Base-by-base conservation (phyloP, 2,888 invertebrate genomes). In the Osedax frankpressi region DNA sequence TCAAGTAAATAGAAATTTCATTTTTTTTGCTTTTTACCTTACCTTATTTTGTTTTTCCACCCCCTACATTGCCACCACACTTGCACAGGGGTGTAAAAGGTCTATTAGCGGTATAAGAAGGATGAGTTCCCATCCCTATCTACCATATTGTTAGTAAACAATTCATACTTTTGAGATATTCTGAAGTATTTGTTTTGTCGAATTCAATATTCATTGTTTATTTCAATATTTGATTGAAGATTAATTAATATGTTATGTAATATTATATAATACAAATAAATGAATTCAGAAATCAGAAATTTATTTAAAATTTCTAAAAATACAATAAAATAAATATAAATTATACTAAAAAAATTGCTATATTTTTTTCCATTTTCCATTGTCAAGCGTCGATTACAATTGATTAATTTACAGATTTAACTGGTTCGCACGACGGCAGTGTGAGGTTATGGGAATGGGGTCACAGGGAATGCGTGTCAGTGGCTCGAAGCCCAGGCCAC, bases 401-500 rank as follows among this genome's bases (percentile, higher is more conserved):
- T n/a, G n/a, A n/a, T n/a, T n/a, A n/a, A n/a, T n/a, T n/a, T n/a
- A 1, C 76, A 84, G 97, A 95, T 86, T 92, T 94, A 67, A 93
- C 96, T 70, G 98, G 98, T 28, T 86, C 86, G 73, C 82, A 86
- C 62, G 87, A 88, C 79, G 87, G 87, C 28, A 86, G 80, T 76
- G 85, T 84, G 3, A 84, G 95, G 92, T 91, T 97, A 81, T 98
- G 95, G 92, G 97, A 98, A 86, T 98, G 97, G 96, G 94, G 93
- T 3, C 95, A 95, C 85, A 75, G 76, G 3, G 81, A 82, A 72
- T 79, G 80, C 24, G 78, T 84, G 26, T 78, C 82, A 24, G 79
- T 80, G 24, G 79, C 82, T 3, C 76, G 83, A 73, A 80, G 81
- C 59, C 80, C 82, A 14, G 83, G 84, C 19, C 78, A 80, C 30